Conservation (phyloP, 2,888 invertebrate genomes). For the Caenorhabditis auriculariae region DNA sequence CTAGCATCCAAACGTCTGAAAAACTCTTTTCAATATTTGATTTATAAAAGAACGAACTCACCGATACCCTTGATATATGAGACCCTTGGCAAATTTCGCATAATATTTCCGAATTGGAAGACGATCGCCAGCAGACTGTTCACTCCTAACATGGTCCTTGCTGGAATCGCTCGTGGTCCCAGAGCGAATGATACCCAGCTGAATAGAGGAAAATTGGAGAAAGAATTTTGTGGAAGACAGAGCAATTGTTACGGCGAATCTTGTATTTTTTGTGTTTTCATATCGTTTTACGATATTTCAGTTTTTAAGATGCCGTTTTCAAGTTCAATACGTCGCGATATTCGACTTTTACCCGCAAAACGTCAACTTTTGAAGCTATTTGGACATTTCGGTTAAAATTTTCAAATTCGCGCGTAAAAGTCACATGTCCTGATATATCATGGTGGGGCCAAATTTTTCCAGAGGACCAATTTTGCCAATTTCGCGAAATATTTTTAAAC, state of each 20-base stretch:
- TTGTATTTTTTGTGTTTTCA: too few relatives aligned
- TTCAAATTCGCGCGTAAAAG: neutral
- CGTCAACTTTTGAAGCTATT: too few relatives aligned
- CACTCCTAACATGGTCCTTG: slow-evolving; percentile 53
- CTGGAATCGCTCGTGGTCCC: slow-evolving; percentile 46
- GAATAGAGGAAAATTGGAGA: too few relatives aligned
- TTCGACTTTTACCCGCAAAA: too few relatives aligned
- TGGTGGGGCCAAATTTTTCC: neutral
- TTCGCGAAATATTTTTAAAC: too few relatives aligned
- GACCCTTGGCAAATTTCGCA: slow-evolving; percentile 53
- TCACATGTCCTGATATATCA: neutral
- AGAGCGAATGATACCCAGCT: slow-evolving; percentile 53
- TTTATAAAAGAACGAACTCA: too few relatives aligned
- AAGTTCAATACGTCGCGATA: too few relatives aligned
- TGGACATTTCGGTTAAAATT: neutral
- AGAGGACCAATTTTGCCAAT: too few relatives aligned
- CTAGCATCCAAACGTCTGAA: slow-evolving; percentile 53
- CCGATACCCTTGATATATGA: slow-evolving; percentile 53
- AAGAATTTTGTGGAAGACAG: neutral
- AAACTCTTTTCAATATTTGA: too few relatives aligned
- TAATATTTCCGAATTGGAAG: slow-evolving; percentile 60
- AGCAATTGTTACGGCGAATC: too few relatives aligned
- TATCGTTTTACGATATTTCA: too few relatives aligned
- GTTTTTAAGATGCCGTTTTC: too few relatives aligned
- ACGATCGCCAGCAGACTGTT: slow-evolving; percentile 54